Percentiles rank a stretch among this genome's conserved stretches.
Evolutionary conservation across 2,888 invertebrate genomes (phyloP).

Genomic region (Portevinia maculata): DNA sequence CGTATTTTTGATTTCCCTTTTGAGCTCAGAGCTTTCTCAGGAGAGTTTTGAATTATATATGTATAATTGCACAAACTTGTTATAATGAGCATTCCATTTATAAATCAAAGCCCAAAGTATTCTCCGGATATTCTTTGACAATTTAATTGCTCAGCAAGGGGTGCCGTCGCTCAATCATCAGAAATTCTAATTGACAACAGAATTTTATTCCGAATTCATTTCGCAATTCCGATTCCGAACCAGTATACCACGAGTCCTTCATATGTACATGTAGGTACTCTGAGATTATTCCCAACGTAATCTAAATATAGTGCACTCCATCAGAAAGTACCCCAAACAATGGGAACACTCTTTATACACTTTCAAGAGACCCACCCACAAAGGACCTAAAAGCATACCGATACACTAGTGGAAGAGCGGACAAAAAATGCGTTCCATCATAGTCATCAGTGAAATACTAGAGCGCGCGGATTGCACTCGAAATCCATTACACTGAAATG

Average conservation of each 20-base stretch:
- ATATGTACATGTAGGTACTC: no score
- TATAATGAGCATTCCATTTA: no score
- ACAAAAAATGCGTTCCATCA: slow-evolving; percentile 55
- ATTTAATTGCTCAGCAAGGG: not conserved
- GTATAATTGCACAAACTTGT: no score
- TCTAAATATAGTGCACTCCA: slow-evolving; percentile 41
- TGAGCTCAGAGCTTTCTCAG: no score
- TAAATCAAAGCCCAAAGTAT: no score
- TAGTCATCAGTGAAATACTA: slow-evolving; percentile 45
- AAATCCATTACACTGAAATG: slow-evolving; percentile 67
- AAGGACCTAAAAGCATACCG: slow-evolving; percentile 58
- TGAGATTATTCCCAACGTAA: slow-evolving; percentile 1
- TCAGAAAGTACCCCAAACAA: slow-evolving; percentile 45
- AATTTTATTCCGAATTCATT: slow-evolving; percentile 14
- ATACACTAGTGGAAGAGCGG: not conserved
- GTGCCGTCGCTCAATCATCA: not conserved
- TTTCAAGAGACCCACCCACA: slow-evolving; percentile 59
- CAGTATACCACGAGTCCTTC: no score
- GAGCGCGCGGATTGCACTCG: slow-evolving; percentile 57
- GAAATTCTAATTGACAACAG: slow-evolving; percentile 1
- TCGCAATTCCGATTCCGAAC: not conserved
- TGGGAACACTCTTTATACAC: not conserved
- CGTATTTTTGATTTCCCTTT: no score
- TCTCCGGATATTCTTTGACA: no score
- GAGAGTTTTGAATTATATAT: no score